Percentiles rank a stretch among this genome's conserved stretches.
Conservation (phyloP, 92 coral and sea anemone species). For the Zoanthus gigantus region DNA sequence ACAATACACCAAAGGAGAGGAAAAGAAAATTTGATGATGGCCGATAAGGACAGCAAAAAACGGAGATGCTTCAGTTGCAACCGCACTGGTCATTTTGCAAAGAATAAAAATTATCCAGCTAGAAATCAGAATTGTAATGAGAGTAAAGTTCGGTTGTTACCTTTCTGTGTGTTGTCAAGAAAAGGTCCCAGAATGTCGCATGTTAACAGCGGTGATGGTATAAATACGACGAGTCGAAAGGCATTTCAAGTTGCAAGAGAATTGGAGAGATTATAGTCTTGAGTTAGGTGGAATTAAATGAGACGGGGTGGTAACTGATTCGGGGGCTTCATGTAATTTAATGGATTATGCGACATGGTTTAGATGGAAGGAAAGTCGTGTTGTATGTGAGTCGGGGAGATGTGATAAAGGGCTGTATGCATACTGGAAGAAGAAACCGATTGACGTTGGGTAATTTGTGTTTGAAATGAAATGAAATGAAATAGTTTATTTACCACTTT, state of each 20-base stretch:
- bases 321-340: conserved; percentile 46
- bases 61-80: conserved; percentile 14
- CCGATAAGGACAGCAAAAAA: not conserved
- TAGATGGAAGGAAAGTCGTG: not conserved
- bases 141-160: conserved; percentile 32
- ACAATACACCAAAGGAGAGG: not conserved
- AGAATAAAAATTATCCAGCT: conserved; percentile 51
- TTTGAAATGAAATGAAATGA: too few species aligned
- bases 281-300: conserved; percentile 29
- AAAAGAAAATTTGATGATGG: not conserved
- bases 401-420: not conserved
- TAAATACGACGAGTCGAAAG: not conserved
- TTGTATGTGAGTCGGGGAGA: conserved; percentile 33
- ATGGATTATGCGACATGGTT: conserved; percentile 42
- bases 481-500: too few species aligned
- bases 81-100: conserved; percentile 52
- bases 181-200: not conserved
- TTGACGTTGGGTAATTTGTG: conserved; percentile 48
- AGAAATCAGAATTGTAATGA: conserved; percentile 24
- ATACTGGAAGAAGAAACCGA: conserved; percentile 7
- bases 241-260: not conserved
- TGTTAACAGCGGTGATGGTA: not conserved
- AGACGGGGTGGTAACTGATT: conserved; percentile 26
- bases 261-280: conserved; percentile 1
- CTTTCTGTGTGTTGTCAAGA: conserved; percentile 43